A percentile compares a stretch with the other conserved stretches of the same genome.
Evolutionary conservation across 2,797 vertebrate genomes (phyloP).

Genomic region (Argyrosomus regius): DNA sequence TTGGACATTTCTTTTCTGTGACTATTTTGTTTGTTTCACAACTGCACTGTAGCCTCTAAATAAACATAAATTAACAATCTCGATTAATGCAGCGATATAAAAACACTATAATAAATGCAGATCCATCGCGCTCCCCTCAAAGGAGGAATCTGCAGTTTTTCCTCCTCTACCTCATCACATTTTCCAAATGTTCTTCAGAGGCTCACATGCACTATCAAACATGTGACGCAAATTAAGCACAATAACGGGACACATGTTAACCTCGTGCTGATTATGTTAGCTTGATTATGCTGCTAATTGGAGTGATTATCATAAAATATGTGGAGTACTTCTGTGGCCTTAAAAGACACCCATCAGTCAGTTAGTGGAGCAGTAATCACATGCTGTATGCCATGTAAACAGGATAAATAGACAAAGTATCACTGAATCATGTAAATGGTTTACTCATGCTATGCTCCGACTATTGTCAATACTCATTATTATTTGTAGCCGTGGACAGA

Average conservation of each 20-base stretch:
- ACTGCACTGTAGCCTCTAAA: not conserved
- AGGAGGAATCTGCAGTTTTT: not conserved
- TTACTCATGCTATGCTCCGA: slow-evolving; percentile 26
- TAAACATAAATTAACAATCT: not conserved
- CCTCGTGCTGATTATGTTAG: not conserved
- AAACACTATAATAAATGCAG: not conserved
- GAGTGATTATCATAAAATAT: slow-evolving; percentile 25
- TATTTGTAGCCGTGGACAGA: slow-evolving; percentile 28
- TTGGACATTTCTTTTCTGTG: not conserved
- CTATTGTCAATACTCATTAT: slow-evolving; percentile 25
- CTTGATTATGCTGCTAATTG: slow-evolving; percentile 26
- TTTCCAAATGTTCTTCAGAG: not conserved
- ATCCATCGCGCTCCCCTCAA: not conserved
- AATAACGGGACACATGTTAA: not conserved
- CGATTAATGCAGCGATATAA: no score
- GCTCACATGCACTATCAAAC: slow-evolving; percentile 1
- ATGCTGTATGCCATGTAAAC: slow-evolving; percentile 1
- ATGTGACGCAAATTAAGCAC: not conserved
- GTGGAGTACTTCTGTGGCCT: slow-evolving; percentile 14
- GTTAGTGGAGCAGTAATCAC: slow-evolving; percentile 4
- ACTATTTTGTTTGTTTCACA: not conserved
- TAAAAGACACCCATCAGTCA: slow-evolving; percentile 18
- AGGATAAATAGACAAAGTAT: slow-evolving; percentile 28
- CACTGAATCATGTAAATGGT: slow-evolving; percentile 28
- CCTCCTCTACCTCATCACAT: not conserved